Base-by-base conservation (phyloP, 2,888 invertebrate species). In the Thera obeliscata region DNA sequence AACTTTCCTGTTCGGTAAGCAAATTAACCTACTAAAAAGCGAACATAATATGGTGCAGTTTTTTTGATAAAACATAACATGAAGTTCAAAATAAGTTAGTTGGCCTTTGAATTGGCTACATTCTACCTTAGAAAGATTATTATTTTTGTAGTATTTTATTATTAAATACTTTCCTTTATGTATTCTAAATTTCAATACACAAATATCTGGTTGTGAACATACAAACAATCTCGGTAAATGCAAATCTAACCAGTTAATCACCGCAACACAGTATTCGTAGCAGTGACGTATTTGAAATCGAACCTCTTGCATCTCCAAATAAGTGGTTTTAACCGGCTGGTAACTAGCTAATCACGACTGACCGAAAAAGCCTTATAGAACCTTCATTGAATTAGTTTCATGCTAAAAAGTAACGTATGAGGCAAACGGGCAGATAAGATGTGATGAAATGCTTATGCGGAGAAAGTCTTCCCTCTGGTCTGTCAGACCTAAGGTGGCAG, bases 291-390 rank as follows among this genome's bases (percentile, higher is more conserved):
- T 8, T 52, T 12, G 52, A 52, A 52, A 52, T 52, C 8, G 52
- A 33, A 9, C 52, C 9, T 52, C 33, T 33, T 3, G 9, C 33
- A 7, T 52, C 52, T 8, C 52, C 52, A 52, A 60, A 46, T 57
- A 60, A 60, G 59, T 38, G 52, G 60, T 60, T 60, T 41, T 1
- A 52, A 22, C 59, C 50, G 50, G 59, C 4, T 22, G 3, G 9
- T 52, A 33, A 52, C 33, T 33, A 33, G 52, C 33, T n/a, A 33
- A 33, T 9, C 52, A 52, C 52, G 52, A 33, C 8, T 33, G 33
- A 9, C 33, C 50, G 9, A 46, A 2, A 52, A 9, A 33, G 7
- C 9, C 33, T 33, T 33, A 50, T 50, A 12, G 50, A 50, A 33
- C 52, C 52, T 33, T 33, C 22, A 33, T 12, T 50, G 12, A 7